These are phyloP conservation scores for Artibeus jamaicensis DNA, from an alignment of 2,797 vertebrate species.

Conservation along the genomic window DNA sequence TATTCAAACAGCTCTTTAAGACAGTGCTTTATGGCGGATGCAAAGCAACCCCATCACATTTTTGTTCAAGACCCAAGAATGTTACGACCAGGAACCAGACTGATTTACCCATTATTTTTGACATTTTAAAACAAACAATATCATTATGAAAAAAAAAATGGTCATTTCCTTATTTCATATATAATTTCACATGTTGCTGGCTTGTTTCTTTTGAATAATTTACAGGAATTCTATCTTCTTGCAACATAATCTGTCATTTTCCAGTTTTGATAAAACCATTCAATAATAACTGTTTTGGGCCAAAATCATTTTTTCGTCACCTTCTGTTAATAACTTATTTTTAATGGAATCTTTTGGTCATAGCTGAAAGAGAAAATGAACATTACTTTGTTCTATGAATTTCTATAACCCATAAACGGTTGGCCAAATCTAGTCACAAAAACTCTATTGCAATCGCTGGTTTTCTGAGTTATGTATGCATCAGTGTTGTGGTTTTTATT, in stretches of 20 bases:
- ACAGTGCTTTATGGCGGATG: background rate
- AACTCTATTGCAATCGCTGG: background rate
- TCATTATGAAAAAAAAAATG: background rate
- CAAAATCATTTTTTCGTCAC: conserved; percentile 8
- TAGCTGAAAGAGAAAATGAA: conserved; percentile 31
- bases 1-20: background rate
- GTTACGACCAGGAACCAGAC: background rate
- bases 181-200: conserved; percentile 37
- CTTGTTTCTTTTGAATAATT: conserved; percentile 61
- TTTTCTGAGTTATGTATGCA: background rate
- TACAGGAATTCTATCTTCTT: conserved; percentile 53
- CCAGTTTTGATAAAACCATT: conserved; percentile 60
- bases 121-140: conserved; percentile 50
- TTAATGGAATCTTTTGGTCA: conserved; percentile 48
- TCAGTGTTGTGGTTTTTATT: background rate
- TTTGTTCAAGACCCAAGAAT: conserved; percentile 44
- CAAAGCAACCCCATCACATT: conserved; percentile 4
- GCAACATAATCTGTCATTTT: conserved; percentile 48
- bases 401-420: background rate
- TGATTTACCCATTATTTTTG: conserved; percentile 17
- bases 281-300: conserved; percentile 49
- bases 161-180: conserved; percentile 32
- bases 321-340: conserved; percentile 57
- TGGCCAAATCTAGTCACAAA: background rate
- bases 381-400: background rate